Evolutionary conservation across 2,888 invertebrate genomes (phyloP).

Genomic region (Tetropium fuscum): DNA sequence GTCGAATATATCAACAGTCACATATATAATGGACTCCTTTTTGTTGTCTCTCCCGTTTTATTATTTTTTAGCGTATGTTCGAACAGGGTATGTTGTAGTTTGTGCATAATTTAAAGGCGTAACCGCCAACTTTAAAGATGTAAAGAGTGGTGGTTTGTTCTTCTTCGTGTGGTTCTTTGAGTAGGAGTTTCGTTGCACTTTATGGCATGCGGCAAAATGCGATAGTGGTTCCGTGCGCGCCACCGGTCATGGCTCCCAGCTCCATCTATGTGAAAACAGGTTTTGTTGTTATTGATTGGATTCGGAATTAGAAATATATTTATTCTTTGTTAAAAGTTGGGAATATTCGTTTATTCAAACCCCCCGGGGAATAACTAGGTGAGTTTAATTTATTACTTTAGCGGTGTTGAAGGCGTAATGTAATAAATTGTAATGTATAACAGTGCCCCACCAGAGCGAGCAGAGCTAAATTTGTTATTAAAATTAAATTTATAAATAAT

Average conservation of each 20-base stretch:
- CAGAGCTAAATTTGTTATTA: conserved; percentile 16
- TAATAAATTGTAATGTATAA: conserved; percentile 8
- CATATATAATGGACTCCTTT: too few species aligned
- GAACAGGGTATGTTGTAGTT: too few species aligned
- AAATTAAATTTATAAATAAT: conserved; percentile 19
- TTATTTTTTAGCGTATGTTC: too few species aligned
- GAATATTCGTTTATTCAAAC: not conserved
- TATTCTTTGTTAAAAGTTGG: conserved; percentile 11
- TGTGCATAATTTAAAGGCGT: too few species aligned
- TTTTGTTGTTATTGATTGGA: conserved; percentile 39
- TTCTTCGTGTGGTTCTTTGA: conserved; percentile 1
- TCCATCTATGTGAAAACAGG: conserved; percentile 21
- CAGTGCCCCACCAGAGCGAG: not conserved
- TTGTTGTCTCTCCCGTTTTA: too few species aligned
- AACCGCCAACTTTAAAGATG: too few species aligned
- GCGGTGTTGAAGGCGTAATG: not conserved
- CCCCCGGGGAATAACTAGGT: conserved; percentile 24
- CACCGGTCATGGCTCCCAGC: conserved; percentile 3
- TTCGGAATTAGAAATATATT: conserved; percentile 28
- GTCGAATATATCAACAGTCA: too few species aligned
- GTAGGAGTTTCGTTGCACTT: not conserved
- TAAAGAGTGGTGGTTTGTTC: too few species aligned
- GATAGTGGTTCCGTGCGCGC: conserved; percentile 3
- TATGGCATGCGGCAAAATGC: not conserved
- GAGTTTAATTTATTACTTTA: conserved; percentile 36